Evolutionary conservation across 2,113 vertebrate genomes (phyloP), one percentile per base, ranked within the genome.

Genomic region (Lophochroa leadbeateri): DNA sequence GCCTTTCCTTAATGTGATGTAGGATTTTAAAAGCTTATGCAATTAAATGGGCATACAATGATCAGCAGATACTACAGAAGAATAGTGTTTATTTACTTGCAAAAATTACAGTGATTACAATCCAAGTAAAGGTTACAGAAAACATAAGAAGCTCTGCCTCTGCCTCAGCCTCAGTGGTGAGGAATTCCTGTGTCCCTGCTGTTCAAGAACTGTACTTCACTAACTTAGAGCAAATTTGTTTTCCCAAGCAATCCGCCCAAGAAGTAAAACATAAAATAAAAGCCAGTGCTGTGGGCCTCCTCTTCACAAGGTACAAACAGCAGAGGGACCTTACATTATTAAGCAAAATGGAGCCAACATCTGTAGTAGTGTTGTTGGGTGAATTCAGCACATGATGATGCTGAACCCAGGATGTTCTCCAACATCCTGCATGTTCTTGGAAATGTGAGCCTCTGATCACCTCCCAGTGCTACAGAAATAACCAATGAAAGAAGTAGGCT

Each of bases 321-420:
- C 39, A 52, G 52, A 8, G 10, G 28, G 8, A 2, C 1, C 0
- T 37, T 8, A 7, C 8, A 4, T 49, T 33, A 1, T 29, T 2
- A 3, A 17, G 15, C n/a, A 57, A 29, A 57, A 35, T 9, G 35
- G 33, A 67, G 46, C 65, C 29, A 31, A 9, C 13, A 2, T 47
- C 41, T 65, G 35, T 29, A 64, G 39, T 3, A 2, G 16, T 2
- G 27, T 5, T 35, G 14, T 31, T n/a, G 27, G 28, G 43, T 44
- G 70, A 27, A 9, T 10, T 39, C 29, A 83, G 80, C 44, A 13
- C 17, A 0, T 33, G 3, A 13, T 5, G 35, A 9, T 0, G 4
- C 29, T 82, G 41, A 64, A 18, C 16, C 23, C 50, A 23, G 52
- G 29, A 37, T 75, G 3, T 55, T 24, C 17, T 47, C 33, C 24